These are phyloP conservation scores for Ethmia dodecea DNA, from an alignment of 2,888 invertebrate species.

Conservation along the genomic window DNA sequence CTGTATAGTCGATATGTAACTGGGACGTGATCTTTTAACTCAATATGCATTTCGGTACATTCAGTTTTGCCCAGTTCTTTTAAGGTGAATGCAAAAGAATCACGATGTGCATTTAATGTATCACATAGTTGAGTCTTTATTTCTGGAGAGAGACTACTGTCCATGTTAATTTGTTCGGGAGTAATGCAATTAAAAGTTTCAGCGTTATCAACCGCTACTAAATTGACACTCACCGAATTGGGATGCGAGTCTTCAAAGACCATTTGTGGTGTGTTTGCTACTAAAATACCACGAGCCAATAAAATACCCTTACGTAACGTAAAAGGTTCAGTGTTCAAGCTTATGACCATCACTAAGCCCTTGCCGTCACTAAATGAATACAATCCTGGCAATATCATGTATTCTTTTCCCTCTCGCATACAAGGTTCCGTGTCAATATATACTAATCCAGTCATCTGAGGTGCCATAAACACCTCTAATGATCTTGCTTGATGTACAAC, in stretches of 20 bases:
- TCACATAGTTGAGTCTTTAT: background rate
- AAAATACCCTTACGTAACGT: background rate
- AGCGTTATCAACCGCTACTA: background rate
- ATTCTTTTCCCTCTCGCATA: background rate
- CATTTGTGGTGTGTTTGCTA: background rate
- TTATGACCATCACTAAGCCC: background rate
- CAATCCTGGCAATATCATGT: background rate
- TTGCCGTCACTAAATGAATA: background rate
- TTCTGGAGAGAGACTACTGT: background rate
- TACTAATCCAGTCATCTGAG: background rate
- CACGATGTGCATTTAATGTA: background rate
- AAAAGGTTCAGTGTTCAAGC: background rate
- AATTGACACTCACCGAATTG: background rate
- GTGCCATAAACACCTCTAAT: background rate
- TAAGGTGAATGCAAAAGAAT: constrained; percentile 1
- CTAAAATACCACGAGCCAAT: background rate
- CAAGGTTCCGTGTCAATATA: constrained; percentile 2
- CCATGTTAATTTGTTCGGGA: background rate
- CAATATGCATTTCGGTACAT: background rate
- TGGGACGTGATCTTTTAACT: background rate
- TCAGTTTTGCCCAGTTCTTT: background rate
- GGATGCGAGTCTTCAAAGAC: background rate
- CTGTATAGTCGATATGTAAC: background rate
- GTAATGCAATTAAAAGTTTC: background rate
- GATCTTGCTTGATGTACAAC: background rate